Evolutionary conservation across 2,797 vertebrate species (phyloP).

Genomic region (Sebastiscus albofasciatus): DNA sequence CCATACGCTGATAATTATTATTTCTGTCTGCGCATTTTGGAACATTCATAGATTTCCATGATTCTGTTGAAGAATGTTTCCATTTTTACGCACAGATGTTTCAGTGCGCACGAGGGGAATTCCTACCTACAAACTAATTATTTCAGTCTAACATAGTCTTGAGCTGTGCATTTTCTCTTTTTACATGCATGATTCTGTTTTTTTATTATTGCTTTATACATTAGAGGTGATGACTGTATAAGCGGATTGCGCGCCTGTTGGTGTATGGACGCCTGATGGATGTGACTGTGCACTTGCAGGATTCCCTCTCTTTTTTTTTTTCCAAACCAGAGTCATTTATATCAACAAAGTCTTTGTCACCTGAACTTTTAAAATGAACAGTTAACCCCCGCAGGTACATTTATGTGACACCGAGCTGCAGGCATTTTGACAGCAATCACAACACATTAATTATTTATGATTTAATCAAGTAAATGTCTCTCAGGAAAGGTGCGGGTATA

Average conservation of each 20-base stretch:
- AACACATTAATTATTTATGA: constrained; percentile 71
- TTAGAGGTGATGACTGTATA: not conserved
- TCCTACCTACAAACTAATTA: not conserved
- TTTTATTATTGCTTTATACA: not conserved
- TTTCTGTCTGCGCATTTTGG: not conserved
- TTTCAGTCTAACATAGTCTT: not conserved
- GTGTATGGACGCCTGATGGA: constrained; percentile 6
- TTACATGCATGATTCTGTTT: not conserved
- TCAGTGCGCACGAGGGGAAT: not conserved
- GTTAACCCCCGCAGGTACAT: constrained; percentile 38
- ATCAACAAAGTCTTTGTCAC: constrained; percentile 25
- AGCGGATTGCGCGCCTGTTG: constrained; percentile 36
- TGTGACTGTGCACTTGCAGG: constrained; percentile 24
- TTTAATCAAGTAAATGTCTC: constrained; percentile 64
- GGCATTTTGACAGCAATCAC: constrained; percentile 59
- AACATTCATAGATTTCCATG: not conserved
- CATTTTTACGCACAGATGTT: constrained; percentile 69
- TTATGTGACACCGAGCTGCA: constrained; percentile 31
- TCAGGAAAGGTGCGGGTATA: constrained; percentile 38
- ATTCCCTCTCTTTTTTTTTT: constrained; percentile 1
- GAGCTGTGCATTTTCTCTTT: not conserved
- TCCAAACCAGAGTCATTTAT: constrained; percentile 20
- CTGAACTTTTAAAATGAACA: constrained; percentile 58
- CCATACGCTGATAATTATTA: not conserved
- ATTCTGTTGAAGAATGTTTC: not conserved